Evolutionary conservation across 2,113 vertebrate genomes (phyloP), one percentile per base, ranked within the genome.

Genomic region (Platycercus adscitus): DNA sequence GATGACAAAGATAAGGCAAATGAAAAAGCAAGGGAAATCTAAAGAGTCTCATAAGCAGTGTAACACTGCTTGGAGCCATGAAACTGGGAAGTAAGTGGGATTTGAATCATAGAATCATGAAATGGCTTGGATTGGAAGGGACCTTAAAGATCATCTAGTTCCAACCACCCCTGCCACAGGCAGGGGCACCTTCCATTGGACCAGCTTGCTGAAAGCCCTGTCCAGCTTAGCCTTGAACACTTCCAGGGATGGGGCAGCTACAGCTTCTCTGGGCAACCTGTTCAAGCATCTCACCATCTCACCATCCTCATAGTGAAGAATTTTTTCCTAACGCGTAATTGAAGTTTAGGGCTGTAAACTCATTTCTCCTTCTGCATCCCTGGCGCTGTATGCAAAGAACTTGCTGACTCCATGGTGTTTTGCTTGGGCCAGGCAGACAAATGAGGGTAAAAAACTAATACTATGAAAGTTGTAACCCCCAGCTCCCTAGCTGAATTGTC

Each of bases 391-490:
- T 61, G 3, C 6, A 5, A 24, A 18, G 8, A 6, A 3, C 37
- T 53, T 82, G 16, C 37, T 56, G 20, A n/a, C 18, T 35, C 28
- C 46, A 19, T 18, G 29, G 60, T 29, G n/a, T 82, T 82, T 79
- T 75, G 2, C n/a, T n/a, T 72, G 17, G 17, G 77, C 29, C 14
- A 61, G 9, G 21, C 26, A 73, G 50, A 41, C 6, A 89, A 35
- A 53, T 16, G 3, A 2, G 8, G 6, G 1, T 3, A 2, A 9
- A 33, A 58, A 35, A 7, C 2, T 39, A 55, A 41, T 60, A 13
- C 25, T 64, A 3, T 44, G 20, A 76, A 80, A 65, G 6, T 28
- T 65, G 14, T 56, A 69, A 35, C 13, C 81, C 35, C 12, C 2
- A 2, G 8, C 25, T 81, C 25, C 49, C 8, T 70, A 29, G 11